Evolutionary conservation across 2,113 vertebrate genomes (phyloP).

Genomic region (Stegastes partitus): DNA sequence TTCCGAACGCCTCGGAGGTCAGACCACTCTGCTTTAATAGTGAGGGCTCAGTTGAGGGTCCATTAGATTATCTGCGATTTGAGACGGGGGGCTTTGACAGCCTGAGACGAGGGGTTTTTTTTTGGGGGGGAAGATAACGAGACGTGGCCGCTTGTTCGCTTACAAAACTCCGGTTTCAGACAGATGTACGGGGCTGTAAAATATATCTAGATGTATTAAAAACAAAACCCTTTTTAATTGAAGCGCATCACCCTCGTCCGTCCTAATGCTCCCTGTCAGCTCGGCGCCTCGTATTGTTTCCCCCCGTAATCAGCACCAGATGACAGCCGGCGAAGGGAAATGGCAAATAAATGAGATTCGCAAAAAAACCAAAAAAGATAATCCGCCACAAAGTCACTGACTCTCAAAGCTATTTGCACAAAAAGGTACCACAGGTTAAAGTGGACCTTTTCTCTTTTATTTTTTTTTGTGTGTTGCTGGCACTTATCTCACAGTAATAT

Average conservation of each 20-base stretch:
- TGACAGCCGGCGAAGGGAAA: constrained; percentile 51
- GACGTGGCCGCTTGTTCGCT: constrained; percentile 22
- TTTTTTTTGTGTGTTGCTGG: neutral
- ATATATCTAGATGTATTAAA: too few species aligned
- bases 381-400: constrained; percentile 54
- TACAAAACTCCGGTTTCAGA: constrained; percentile 44
- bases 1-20: constrained; percentile 57
- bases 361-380: constrained; percentile 40
- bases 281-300: constrained; percentile 57
- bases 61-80: constrained; percentile 63
- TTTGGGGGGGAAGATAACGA: constrained; percentile 5
- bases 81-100: constrained; percentile 52
- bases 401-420: constrained; percentile 46
- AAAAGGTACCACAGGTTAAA: constrained; percentile 56
- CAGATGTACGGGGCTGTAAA: too few species aligned
- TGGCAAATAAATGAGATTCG: constrained; percentile 51
- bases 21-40: constrained; percentile 50
- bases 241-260: constrained; percentile 51
- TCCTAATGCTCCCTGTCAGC: constrained; percentile 68
- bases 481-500: constrained; percentile 54
- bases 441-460: constrained; percentile 27
- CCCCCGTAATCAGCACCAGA: constrained; percentile 55
- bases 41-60: constrained; percentile 42
- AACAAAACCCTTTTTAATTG: constrained; percentile 64
- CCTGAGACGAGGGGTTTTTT: neutral